These are phyloP conservation scores for Scaptomyza pallida DNA, from an alignment of 1,140 invertebrate genomes.

Conservation along the genomic window DNA sequence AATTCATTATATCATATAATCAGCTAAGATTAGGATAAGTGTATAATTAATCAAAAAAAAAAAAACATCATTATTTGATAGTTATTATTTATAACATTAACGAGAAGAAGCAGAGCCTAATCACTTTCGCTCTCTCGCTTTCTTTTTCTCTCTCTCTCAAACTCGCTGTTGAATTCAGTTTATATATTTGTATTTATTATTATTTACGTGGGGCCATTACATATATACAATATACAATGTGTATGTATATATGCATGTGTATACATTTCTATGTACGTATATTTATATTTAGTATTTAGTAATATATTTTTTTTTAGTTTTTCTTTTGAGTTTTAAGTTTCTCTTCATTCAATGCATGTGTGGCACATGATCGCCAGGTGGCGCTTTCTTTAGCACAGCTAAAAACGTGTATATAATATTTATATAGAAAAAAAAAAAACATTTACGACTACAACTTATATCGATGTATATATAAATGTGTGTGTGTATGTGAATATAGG, in stretches of 20 bases:
- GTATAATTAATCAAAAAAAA: slow-evolving; percentile 29
- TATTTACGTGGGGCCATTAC: background rate
- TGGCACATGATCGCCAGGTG: slow-evolving; percentile 56
- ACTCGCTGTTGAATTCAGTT: slow-evolving; percentile 9
- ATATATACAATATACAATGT: slow-evolving; percentile 28
- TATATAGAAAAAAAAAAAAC: slow-evolving; percentile 30
- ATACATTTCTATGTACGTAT: slow-evolving; percentile 1
- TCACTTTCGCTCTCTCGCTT: slow-evolving; percentile 12
- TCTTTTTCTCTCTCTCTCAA: slow-evolving; percentile 1
- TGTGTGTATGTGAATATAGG: slow-evolving; percentile 17
- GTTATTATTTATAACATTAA: slow-evolving; percentile 6
- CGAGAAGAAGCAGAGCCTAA: slow-evolving; percentile 14
- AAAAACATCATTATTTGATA: slow-evolving; percentile 29
- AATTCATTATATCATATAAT: slow-evolving; percentile 67
- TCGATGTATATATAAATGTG: slow-evolving; percentile 32
- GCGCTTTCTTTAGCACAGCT: slow-evolving; percentile 69
- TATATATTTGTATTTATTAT: slow-evolving; percentile 17
- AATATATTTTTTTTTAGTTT: background rate
- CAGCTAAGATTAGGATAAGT: slow-evolving; percentile 37
- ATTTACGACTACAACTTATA: slow-evolving; percentile 61
- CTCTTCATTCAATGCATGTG: slow-evolving; percentile 59
- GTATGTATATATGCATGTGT: slow-evolving; percentile 20
- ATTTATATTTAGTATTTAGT: background rate
- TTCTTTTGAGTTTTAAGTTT: slow-evolving; percentile 2
- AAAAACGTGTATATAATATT: slow-evolving; percentile 46